Conservation (phyloP, 1,140 invertebrate genomes). For the Achatina immaculata region DNA sequence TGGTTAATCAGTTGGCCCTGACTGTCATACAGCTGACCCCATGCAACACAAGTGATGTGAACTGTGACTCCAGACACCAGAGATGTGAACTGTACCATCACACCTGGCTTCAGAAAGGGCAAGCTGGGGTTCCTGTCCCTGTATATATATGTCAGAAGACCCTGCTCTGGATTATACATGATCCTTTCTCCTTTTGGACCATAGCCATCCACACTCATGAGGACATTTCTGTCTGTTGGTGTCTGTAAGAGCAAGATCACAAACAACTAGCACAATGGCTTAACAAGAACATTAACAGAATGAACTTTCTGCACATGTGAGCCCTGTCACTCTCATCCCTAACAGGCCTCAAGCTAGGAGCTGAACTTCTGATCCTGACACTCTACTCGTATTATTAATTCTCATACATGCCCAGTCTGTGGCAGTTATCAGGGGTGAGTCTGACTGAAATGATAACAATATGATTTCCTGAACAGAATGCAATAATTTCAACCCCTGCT, state of each 20-base stretch:
- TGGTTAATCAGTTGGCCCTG: neutral
- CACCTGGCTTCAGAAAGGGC: constrained; percentile 23
- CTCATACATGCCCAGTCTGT: too few relatives aligned
- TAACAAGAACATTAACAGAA: too few relatives aligned
- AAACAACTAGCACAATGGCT: too few relatives aligned
- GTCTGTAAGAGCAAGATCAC: constrained; percentile 1
- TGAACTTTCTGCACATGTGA: too few relatives aligned
- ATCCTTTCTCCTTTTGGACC: constrained; percentile 18
- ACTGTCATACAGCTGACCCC: constrained; percentile 19
- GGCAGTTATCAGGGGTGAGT: too few relatives aligned
- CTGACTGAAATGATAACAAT: too few relatives aligned
- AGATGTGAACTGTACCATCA: constrained; percentile 26
- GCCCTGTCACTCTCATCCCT: too few relatives aligned
- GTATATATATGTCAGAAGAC: constrained; percentile 8
- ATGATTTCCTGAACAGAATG: too few relatives aligned
- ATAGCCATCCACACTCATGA: neutral
- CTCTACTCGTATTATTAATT: too few relatives aligned
- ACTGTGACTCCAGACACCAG: neutral
- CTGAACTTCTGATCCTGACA: too few relatives aligned
- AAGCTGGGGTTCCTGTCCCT: neutral
- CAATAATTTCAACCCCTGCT: too few relatives aligned
- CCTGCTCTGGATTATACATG: constrained; percentile 4
- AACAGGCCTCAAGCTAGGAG: too few relatives aligned
- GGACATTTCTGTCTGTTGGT: neutral
- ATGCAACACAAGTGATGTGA: constrained; percentile 3